A percentile compares a stretch with the other conserved stretches of the same genome.
These are phyloP conservation scores for Uropsilus gracilis DNA, from an alignment of 2,113 vertebrate species.

Conservation along the genomic window DNA sequence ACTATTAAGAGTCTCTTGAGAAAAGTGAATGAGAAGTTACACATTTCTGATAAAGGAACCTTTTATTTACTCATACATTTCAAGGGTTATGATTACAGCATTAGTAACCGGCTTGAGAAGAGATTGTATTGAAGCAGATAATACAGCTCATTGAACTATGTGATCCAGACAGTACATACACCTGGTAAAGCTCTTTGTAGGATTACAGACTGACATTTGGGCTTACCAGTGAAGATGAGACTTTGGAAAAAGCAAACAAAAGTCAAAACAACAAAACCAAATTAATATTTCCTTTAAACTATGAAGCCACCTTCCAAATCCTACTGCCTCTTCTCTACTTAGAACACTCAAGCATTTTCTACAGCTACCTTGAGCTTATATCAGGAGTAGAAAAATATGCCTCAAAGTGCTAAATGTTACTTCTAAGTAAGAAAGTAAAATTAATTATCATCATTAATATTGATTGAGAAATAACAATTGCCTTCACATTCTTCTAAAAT, in stretches of 20 bases:
- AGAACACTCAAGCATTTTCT: not conserved
- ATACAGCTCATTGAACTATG: slow-evolving; percentile 31
- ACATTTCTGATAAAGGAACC: slow-evolving; percentile 35
- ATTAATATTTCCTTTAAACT: slow-evolving; percentile 22
- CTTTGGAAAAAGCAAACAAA: slow-evolving; percentile 26
- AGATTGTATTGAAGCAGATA: not conserved
- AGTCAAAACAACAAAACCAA: slow-evolving; percentile 31
- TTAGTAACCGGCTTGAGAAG: not conserved
- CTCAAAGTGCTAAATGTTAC: not conserved
- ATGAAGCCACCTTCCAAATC: not conserved
- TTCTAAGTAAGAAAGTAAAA: not conserved
- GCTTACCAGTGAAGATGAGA: slow-evolving; percentile 30
- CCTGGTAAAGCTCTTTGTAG: slow-evolving; percentile 21
- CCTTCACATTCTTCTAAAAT: not conserved
- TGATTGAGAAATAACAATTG: slow-evolving; percentile 23
- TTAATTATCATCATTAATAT: not conserved
- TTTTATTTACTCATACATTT: slow-evolving; percentile 51
- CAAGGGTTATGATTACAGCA: slow-evolving; percentile 50
- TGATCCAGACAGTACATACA: not conserved
- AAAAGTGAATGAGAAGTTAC: not conserved
- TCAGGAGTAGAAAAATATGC: not conserved
- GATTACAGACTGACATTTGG: slow-evolving; percentile 19
- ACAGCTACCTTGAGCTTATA: not conserved
- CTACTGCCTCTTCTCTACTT: not conserved
- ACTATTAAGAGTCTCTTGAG: not conserved